Percentiles rank a stretch among this genome's conserved stretches.
phyloP scores from a whole-genome alignment of 2,888 invertebrate genomes.

The Spialia ferax region DNA sequence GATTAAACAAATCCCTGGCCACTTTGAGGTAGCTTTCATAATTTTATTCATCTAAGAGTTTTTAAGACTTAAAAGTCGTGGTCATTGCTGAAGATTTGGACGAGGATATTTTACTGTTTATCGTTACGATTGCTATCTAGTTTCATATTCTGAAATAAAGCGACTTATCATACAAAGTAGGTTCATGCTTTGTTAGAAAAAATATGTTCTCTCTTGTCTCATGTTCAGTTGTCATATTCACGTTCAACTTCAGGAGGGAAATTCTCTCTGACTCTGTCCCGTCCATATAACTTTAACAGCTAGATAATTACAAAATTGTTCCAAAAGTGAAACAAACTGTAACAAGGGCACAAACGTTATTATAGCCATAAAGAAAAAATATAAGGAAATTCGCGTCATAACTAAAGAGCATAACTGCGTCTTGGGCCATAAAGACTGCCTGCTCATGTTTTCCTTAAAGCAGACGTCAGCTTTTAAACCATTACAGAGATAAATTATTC shows the following conservation, averaged over 20 bases:
- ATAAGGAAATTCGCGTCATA: slow-evolving; percentile 14
- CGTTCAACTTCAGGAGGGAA: no score
- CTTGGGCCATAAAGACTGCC: slow-evolving; percentile 30
- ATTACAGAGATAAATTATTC: slow-evolving; percentile 79
- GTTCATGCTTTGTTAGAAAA: no score
- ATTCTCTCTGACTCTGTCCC: no score
- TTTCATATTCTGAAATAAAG: no score
- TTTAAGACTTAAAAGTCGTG: not conserved
- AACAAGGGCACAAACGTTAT: not conserved
- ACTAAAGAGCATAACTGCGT: slow-evolving; percentile 22
- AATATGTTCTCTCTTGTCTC: no score
- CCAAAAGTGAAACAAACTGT: not conserved
- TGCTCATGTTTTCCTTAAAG: slow-evolving; percentile 64
- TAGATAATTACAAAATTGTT: not conserved
- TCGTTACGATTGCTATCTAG: no score
- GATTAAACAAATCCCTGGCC: slow-evolving; percentile 27
- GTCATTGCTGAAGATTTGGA: not conserved
- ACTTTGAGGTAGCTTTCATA: not conserved
- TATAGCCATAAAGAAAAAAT: slow-evolving; percentile 15
- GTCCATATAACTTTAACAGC: no score
- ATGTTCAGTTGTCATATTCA: no score
- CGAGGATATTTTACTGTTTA: not conserved
- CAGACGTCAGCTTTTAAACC: slow-evolving; percentile 80
- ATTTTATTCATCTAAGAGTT: not conserved
- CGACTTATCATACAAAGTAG: no score